Percentiles rank a stretch among this genome's conserved stretches.
Evolutionary conservation across 2,888 invertebrate species (phyloP).

Genomic region (Ophonus ardosiacus): DNA sequence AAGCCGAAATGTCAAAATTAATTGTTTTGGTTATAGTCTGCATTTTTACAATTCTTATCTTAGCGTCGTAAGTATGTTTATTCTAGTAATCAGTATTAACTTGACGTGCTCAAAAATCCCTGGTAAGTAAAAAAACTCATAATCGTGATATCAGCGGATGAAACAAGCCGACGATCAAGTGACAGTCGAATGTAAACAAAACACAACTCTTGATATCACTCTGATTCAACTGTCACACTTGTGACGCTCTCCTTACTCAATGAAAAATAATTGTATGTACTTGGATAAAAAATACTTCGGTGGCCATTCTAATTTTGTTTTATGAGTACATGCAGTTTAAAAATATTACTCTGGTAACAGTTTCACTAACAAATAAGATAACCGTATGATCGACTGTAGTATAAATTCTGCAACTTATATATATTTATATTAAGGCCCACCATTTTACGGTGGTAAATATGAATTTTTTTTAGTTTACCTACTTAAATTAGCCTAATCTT

Average conservation of each 20-base stretch:
- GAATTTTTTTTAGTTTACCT: not conserved
- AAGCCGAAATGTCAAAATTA: constrained; percentile 40
- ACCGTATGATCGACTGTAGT: not conserved
- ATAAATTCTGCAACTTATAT: not conserved
- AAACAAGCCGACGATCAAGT: constrained; percentile 36
- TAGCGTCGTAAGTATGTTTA: constrained; percentile 22
- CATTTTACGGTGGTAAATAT: not conserved
- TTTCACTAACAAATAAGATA: not conserved
- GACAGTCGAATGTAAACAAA: constrained; percentile 40
- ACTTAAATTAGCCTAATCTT: no score
- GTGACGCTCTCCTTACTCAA: constrained; percentile 13
- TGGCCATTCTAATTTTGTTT: constrained; percentile 29
- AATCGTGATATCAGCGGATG: constrained; percentile 23
- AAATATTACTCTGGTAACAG: constrained; percentile 4
- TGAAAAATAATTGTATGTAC: constrained; percentile 27
- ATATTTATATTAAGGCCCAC: not conserved
- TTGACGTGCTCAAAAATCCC: constrained; percentile 2
- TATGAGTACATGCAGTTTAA: constrained; percentile 36
- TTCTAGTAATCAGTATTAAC: constrained; percentile 16
- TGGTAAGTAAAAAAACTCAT: constrained; percentile 1
- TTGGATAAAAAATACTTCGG: not conserved
- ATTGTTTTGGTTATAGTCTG: constrained; percentile 7
- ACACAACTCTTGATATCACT: not conserved
- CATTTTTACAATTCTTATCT: constrained; percentile 2
- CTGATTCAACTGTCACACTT: constrained; percentile 34